Conservation (phyloP, 2,888 invertebrate genomes). For the Limenitis camilla region DNA sequence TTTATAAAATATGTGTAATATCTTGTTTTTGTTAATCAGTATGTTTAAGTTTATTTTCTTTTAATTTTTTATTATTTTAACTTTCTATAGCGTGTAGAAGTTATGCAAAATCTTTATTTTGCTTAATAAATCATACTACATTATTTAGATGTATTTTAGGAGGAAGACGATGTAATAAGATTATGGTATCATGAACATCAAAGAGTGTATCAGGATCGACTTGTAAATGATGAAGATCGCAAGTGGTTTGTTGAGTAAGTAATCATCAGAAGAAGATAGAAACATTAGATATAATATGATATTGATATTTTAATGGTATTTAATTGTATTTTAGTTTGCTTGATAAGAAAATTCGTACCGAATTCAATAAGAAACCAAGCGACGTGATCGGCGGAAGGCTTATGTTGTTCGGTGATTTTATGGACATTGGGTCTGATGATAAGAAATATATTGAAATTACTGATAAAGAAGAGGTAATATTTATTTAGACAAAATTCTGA, state of each 20-base stretch:
- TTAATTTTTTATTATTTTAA: too few relatives aligned
- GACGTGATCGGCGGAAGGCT: conserved; percentile 66
- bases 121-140: not conserved
- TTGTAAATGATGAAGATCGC: conserved; percentile 85
- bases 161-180: conserved; percentile 76
- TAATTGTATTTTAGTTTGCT: conserved; percentile 57
- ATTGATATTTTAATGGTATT: not conserved
- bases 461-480: conserved; percentile 73
- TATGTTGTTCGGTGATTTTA: conserved; percentile 82
- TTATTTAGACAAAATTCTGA: not conserved
- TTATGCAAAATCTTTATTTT: too few relatives aligned
- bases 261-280: not conserved
- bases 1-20: too few relatives aligned
- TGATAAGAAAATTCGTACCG: conserved; percentile 67
- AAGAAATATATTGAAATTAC: conserved; percentile 78
- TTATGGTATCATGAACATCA: conserved; percentile 93
- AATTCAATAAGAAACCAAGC: conserved; percentile 69
- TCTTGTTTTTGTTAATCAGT: too few relatives aligned
- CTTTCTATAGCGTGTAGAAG: too few relatives aligned
- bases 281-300: not conserved
- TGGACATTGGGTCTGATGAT: conserved; percentile 68
- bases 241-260: conserved; percentile 78
- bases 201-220: conserved; percentile 89
- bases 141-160: conserved; percentile 38
- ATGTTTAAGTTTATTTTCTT: too few relatives aligned